Base-by-base conservation (phyloP, 2,888 invertebrate genomes). In the Isotomurus palustris region DNA sequence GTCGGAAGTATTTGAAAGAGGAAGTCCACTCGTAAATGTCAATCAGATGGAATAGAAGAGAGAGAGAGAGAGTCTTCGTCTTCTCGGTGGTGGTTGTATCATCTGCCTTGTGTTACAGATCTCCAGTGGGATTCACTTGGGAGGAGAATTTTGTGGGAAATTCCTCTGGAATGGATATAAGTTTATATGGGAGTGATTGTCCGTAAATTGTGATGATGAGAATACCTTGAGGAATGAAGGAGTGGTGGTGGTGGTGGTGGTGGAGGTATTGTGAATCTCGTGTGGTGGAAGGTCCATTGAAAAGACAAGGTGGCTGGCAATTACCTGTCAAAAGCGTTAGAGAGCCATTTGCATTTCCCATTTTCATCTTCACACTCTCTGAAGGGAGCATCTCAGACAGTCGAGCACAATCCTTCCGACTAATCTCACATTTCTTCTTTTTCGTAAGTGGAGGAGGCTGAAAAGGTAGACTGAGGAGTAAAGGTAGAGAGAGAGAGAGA, bases 291-390 rank as follows among this genome's bases (percentile, higher is more conserved):
- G 5, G 38, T 32, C 8, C 14, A 32, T 32, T n/a, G n/a, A n/a
- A n/a, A 38, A 38, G n/a, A 19, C 5, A 38, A 38, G 38, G 38
- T 38, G 38, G 38, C 19, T 38, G 38, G 38, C 38, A 38, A 38
- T 38, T 38, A 38, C 38, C 38, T 38, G 38, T 38, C 38, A 38
- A 38, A 38, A 38, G 38, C 38, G 38, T 38, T 38, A 38, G 19
- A 38, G 38, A 38, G 38, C 17, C 38, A 38, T 38, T 38, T 38
- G 38, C 38, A 38, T 38, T 38, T 38, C 38, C 38, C 38, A 38
- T 38, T 38, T 38, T 19, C 38, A 38, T 38, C 38, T 38, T 38
- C 38, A 38, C 38, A 38, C 38, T 38, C 38, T 38, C 38, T 32
- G 6, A 14, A 8, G 38, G 38, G n/a, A 38, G 38, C 38, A 38